phyloP scores from a whole-genome alignment of 2,888 invertebrate species.

The Tinea pellionella region DNA sequence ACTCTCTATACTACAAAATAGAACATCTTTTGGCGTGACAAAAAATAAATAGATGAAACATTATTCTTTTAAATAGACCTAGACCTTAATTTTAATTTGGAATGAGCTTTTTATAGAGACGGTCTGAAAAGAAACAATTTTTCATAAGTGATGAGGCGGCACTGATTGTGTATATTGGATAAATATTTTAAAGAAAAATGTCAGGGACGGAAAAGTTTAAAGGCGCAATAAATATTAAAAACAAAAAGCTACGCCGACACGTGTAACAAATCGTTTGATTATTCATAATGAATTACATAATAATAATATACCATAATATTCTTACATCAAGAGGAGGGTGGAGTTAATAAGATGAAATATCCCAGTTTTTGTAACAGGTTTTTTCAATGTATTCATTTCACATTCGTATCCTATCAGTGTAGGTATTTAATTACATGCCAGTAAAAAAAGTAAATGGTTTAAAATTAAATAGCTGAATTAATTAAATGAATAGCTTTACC shows the following conservation, averaged over 20 bases:
- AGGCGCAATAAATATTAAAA: conserved; percentile 47
- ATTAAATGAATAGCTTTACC: too few species aligned
- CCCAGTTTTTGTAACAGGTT: too few species aligned
- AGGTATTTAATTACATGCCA: too few species aligned
- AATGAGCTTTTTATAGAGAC: conserved; percentile 66
- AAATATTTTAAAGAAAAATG: conserved; percentile 61
- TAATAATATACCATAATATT: too few species aligned
- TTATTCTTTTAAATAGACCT: conserved; percentile 47
- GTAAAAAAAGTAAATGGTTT: too few species aligned
- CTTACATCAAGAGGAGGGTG: conserved; percentile 25
- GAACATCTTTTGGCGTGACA: conserved; percentile 25
- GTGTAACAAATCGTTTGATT: conserved; percentile 59
- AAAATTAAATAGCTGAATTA: too few species aligned
- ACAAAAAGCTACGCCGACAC: conserved; percentile 46
- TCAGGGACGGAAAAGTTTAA: conserved; percentile 41
- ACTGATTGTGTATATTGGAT: conserved; percentile 63
- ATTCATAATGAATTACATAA: conserved; percentile 37
- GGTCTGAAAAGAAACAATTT: conserved; percentile 59
- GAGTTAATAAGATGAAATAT: conserved; percentile 10
- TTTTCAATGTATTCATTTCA: too few species aligned
- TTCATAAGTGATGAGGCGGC: conserved; percentile 67
- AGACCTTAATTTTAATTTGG: conserved; percentile 69
- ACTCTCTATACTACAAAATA: conserved; percentile 22
- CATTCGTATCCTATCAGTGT: too few species aligned
- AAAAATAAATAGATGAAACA: conserved; percentile 25